Percentiles rank a stretch among this genome's conserved stretches.
Conservation (phyloP, 2,797 vertebrate species). For the Myotis daubentonii region DNA sequence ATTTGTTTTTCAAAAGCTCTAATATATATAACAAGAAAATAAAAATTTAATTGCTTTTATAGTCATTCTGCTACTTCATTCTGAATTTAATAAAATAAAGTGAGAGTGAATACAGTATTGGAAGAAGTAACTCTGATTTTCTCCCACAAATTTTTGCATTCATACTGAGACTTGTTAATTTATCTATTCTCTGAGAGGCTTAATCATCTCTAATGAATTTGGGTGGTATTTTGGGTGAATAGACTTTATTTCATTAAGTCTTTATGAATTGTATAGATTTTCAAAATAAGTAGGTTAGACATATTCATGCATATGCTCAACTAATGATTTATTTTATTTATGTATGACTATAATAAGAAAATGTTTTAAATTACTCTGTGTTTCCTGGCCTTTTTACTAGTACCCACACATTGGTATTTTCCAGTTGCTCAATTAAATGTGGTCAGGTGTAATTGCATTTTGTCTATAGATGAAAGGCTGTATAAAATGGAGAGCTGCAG, state of each 20-base stretch:
- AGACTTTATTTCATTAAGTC: slow-evolving; percentile 62
- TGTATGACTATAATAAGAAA: background rate
- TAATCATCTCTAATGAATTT: slow-evolving; percentile 59
- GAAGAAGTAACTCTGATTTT: background rate
- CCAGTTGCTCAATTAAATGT: background rate
- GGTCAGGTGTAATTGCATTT: background rate
- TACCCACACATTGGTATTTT: background rate
- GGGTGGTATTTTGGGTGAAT: slow-evolving; percentile 61
- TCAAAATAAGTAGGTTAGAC: slow-evolving; percentile 51
- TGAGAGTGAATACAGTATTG: background rate
- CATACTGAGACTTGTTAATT: slow-evolving; percentile 5
- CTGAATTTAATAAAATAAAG: slow-evolving; percentile 17
- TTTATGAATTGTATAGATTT: slow-evolving; percentile 59
- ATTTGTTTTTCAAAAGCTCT: background rate
- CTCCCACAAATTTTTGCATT: background rate
- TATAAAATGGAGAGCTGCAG: background rate
- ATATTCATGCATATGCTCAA: slow-evolving; percentile 54
- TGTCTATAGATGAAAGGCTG: background rate
- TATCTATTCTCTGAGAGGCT: slow-evolving; percentile 1
- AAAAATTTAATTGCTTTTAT: background rate
- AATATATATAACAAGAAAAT: background rate
- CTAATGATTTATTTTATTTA: background rate
- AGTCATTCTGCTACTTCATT: background rate
- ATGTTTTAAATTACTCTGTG: background rate
- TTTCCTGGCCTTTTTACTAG: background rate